Evolutionary conservation across 2,113 vertebrate genomes (phyloP), one percentile per base, ranked within the genome.

Genomic region (Pangasianodon gigas): DNA sequence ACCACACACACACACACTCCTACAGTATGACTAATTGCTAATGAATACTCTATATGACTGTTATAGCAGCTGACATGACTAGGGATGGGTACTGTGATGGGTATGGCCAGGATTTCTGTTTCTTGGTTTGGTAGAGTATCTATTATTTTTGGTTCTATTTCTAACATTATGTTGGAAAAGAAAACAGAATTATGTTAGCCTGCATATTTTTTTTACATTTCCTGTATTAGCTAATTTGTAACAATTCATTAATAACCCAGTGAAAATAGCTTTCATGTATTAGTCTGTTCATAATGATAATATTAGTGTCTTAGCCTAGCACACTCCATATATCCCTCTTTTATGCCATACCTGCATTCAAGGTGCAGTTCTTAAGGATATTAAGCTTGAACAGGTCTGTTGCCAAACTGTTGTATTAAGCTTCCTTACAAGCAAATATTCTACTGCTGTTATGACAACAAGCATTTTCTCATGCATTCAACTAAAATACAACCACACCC

Each of bases 1-100:
- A 65, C 9, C n/a, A 83, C 60, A 83, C 60, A 81, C 52, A 83
- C 24, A 51, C 75, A 48, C 74, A 79, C 86, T 46, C n/a, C 41
- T 48, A n/a, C 77, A 51, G 18, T 67, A 41, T 14, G 32, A 60
- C 29, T 67, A 81, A n/a, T 19, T 81, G 14, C 6, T 54, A 52
- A 81, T 32, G 14, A 48, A 77, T 71, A 37, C 24, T 32, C 1
- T 13, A 16, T n/a, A n/a, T 81, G 6, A 81, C 26, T 54, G 29
- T 11, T 81, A 54, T 54, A 81, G 54, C 6, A 54, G 29, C 6
- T 54, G 14, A 54, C 7, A 52, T 52, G 29, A 52, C 29, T n/a
- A n/a, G 48, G 16, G 29, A 24, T n/a, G 48, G 26, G 44, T 26
- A 77, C 21, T 26, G 74, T 77, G 19, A 74, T 37, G 32, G 10